phyloP scores from a whole-genome alignment of 2,797 vertebrate genomes.

The Sebastes nivosus region DNA sequence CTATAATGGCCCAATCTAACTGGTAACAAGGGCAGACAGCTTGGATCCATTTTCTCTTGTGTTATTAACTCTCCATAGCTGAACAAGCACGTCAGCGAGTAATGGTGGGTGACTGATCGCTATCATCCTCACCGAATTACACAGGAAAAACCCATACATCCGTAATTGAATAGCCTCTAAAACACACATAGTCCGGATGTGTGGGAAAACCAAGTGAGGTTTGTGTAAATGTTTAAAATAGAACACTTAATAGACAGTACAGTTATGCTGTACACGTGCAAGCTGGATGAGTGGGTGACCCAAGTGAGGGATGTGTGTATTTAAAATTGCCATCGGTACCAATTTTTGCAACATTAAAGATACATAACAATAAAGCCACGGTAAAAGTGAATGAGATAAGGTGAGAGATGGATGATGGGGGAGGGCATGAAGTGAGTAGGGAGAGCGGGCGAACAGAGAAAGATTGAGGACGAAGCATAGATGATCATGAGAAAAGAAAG shows the following conservation, averaged over 20 bases:
- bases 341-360: slow-evolving; percentile 34
- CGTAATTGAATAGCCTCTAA: slow-evolving; percentile 27
- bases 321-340: slow-evolving; percentile 17
- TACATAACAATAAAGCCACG: slow-evolving; percentile 6
- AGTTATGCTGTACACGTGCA: not conserved
- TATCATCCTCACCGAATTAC: slow-evolving; percentile 21
- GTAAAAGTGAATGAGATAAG: not conserved
- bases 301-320: slow-evolving; percentile 15
- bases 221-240: slow-evolving; percentile 28
- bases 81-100: slow-evolving; percentile 33
- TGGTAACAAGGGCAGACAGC: slow-evolving; percentile 20
- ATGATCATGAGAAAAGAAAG: slow-evolving; percentile 17
- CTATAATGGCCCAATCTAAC: slow-evolving; percentile 10
- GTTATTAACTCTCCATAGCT: slow-evolving; percentile 32
- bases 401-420: slow-evolving; percentile 2
- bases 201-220: slow-evolving; percentile 22
- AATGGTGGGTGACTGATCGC: slow-evolving; percentile 54
- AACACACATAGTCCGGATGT: slow-evolving; percentile 13
- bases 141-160: slow-evolving; percentile 10
- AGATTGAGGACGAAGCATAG: not conserved
- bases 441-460: not conserved
- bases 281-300: not conserved
- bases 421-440: not conserved
- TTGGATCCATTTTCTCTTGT: slow-evolving; percentile 29
- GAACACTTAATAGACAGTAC: not conserved